A percentile compares a stretch with the other conserved stretches of the same genome.
phyloP scores from a whole-genome alignment of 2,888 invertebrate genomes.

The Galerucella calmariensis region DNA sequence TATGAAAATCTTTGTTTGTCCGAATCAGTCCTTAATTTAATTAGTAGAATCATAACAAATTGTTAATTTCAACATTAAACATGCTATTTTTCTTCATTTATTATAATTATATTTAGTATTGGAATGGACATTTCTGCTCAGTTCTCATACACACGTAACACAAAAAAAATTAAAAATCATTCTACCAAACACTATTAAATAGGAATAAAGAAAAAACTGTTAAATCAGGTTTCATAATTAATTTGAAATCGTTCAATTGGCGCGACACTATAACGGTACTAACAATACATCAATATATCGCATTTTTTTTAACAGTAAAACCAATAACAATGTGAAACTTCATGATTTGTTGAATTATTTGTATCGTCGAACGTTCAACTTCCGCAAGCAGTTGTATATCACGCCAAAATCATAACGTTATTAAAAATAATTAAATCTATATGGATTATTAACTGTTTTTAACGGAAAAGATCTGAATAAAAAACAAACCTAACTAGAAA shows the following conservation, averaged over 20 bases:
- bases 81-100: no score
- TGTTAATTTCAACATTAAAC: no score
- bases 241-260: background rate
- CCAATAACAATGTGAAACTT: background rate
- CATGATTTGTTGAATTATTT: background rate
- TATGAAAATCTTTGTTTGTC: no score
- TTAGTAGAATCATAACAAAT: no score
- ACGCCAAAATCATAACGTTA: background rate
- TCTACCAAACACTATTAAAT: background rate
- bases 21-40: no score
- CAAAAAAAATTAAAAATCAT: background rate
- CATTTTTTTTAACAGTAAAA: conserved; percentile 2
- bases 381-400: background rate
- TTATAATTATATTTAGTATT: background rate
- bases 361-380: background rate
- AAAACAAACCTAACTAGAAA: no score
- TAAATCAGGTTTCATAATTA: background rate
- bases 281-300: conserved; percentile 1
- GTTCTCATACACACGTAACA: background rate
- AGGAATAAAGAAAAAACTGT: background rate
- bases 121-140: background rate
- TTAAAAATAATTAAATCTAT: background rate
- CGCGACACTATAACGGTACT: background rate
- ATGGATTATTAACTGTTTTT: background rate
- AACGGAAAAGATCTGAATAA: no score